These are phyloP conservation scores for Phalanger gymnotis DNA, from an alignment of 2,797 vertebrate species.

Conservation along the genomic window DNA sequence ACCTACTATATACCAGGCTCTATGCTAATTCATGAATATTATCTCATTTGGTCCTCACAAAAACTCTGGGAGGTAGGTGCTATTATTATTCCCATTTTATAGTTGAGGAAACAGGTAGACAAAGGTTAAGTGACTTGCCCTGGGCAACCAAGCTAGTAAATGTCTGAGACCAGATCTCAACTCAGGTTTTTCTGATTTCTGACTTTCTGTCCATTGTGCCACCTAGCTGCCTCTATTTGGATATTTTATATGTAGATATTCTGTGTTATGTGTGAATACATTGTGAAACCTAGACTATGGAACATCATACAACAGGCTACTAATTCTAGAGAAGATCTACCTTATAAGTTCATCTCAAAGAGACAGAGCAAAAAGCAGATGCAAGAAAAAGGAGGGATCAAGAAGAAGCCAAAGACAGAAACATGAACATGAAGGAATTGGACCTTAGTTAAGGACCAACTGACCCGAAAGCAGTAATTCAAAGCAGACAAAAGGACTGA, in stretches of 20 bases:
- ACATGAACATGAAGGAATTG: conserved; percentile 88
- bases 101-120: neutral
- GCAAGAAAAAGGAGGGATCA: conserved; percentile 90
- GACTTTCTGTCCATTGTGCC: neutral
- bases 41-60: neutral
- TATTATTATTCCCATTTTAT: neutral
- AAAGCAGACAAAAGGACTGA: conserved; percentile 89
- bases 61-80: neutral
- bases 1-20: neutral
- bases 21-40: neutral
- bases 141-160: neutral
- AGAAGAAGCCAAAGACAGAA: conserved; percentile 90
- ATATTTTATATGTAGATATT: conserved; percentile 56
- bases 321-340: conserved; percentile 82
- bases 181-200: neutral
- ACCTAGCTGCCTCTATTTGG: neutral
- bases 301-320: conserved; percentile 88
- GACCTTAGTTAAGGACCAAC: conserved; percentile 84
- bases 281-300: conserved; percentile 91
- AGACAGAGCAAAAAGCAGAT: conserved; percentile 86
- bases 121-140: neutral
- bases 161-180: neutral
- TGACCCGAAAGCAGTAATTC: conserved; percentile 88
- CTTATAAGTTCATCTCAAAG: conserved; percentile 86
- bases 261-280: conserved; percentile 86